A percentile compares a stretch with the other conserved stretches of the same genome.
Evolutionary conservation across 2,113 vertebrate genomes (phyloP).

Genomic region (Malaclemys terrapin): DNA sequence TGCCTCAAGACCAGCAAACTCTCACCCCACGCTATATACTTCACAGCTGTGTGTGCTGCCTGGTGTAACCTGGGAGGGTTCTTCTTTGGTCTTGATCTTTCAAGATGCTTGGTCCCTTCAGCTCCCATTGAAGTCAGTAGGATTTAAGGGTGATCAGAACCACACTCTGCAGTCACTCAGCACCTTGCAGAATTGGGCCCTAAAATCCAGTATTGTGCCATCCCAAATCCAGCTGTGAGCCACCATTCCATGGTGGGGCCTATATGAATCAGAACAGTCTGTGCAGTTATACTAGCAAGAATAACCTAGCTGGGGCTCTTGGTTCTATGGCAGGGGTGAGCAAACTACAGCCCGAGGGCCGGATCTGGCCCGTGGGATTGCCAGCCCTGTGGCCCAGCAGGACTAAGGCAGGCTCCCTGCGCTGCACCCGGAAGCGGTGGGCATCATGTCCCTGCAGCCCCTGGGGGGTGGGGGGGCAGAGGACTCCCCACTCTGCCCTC

Average conservation of each 20-base stretch:
- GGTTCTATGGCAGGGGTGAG: no score
- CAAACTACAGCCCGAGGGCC: no score
- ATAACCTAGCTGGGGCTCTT: neutral
- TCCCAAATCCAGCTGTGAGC: neutral
- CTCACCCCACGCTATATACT: neutral
- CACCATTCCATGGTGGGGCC: neutral
- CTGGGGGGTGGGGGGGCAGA: no score
- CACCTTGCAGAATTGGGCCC: neutral
- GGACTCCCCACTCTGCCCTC: no score
- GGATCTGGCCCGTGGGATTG: no score
- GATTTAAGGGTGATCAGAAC: neutral
- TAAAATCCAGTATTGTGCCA: neutral
- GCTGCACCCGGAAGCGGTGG: no score
- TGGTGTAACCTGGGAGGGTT: neutral
- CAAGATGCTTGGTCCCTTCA: neutral
- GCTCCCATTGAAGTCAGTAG: neutral
- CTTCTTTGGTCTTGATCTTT: neutral
- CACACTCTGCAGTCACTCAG: neutral
- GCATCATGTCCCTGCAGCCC: no score
- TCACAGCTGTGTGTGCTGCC: rapidly evolving
- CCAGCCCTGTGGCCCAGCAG: no score
- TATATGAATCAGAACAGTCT: neutral
- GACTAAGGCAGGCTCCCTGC: no score
- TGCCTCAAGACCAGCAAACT: neutral
- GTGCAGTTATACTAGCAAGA: rapidly evolving